Base-by-base conservation (phyloP, 2,113 vertebrate genomes). In the Tauraco erythrolophus region DNA sequence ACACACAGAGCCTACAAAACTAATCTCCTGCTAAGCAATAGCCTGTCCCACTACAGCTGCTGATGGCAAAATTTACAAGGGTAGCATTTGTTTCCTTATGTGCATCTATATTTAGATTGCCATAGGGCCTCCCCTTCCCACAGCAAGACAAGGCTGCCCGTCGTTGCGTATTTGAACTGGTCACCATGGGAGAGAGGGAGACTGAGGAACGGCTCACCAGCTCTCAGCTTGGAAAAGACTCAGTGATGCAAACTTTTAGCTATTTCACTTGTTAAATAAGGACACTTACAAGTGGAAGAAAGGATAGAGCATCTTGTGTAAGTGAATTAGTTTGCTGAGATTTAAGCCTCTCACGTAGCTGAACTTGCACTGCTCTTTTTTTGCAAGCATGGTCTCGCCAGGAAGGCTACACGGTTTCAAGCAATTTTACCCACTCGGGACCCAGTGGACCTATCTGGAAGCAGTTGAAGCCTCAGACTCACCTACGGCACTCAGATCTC, bases 21-120 rank as follows among this genome's bases (percentile, higher is more conserved):
- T 54, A 88, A 95, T 91, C 94, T 94, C 91, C 80, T 81, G 90
- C 94, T 87, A 87, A 87, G 95, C 86, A 89, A 75, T 87, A 64
- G 84, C 28, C 23, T 94, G 94, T 82, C 91, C 89, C 69, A 23
- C 84, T 57, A 77, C 96, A 89, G 95, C 92, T 94, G 97, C 91
- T 82, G 89, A 95, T 70, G 91, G 91, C 92, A 87, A 65, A 95
- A 96, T 95, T 95, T 87, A 96, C 80, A 28, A 85, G 80, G 89
- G 74, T n/a, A 76, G 81, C 65, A 69, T 95, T 97, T 95, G 95
- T 91, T 94, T 87, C 94, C 50, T 76, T 43, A 15, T 92, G 90
- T 70, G 58, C n/a, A 15, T 83, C 84, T 93, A 61, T 80, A 85
- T 89, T 93, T 89, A 78, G 78, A 54, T 82, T 56, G 90, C 77